Base-by-base conservation (phyloP, 2,888 invertebrate species). In the Ypsolopha scabrella region DNA sequence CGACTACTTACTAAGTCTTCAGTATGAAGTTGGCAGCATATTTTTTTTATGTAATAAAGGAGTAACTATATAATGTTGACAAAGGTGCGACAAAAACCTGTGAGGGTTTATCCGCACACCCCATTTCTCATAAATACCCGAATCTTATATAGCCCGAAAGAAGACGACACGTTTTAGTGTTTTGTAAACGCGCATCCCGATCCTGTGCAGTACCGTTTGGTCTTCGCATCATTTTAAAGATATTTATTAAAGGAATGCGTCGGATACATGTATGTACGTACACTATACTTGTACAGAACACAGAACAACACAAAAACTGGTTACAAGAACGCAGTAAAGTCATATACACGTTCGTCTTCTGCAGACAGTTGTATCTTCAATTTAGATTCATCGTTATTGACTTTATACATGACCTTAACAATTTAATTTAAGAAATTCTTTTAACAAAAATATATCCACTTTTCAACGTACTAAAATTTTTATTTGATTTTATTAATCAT, bases 161-260 rank as follows among this genome's bases (percentile, higher is more conserved):
- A 24, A 24, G 24, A 24, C 24, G 2, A 24, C 24, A 24, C 24
- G 4, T 24, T 24, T 24, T 4, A 24, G 24, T 24, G 24, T 24
- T 7, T 14, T 43, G 43, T 14, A 43, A 43, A 7, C 4, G 24
- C 24, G 24, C 24, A 24, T 24, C n/a, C n/a, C 11, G 41, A 9
- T 41, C 14, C 1, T 9, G 43, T 13, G 24, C 13, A 35, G 45
- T 33, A n/a, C 39, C 48, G 39, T n/a, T 11, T 4, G 24, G 24
- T 47, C 36, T 47, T 52, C 61, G 60, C 72, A 64, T 67, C 68
- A 48, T 39, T 48, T 48, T 64, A 67, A 60, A 61, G 62, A 63
- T 58, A 62, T 62, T 68, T 67, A 68, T 70, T 62, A 69, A 64
- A 74, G 75, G 80, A 80, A 81, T 80, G 80, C 78, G 72, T 62